Conservation (phyloP, 2,888 invertebrate genomes). For the Leptopilina syphax region DNA sequence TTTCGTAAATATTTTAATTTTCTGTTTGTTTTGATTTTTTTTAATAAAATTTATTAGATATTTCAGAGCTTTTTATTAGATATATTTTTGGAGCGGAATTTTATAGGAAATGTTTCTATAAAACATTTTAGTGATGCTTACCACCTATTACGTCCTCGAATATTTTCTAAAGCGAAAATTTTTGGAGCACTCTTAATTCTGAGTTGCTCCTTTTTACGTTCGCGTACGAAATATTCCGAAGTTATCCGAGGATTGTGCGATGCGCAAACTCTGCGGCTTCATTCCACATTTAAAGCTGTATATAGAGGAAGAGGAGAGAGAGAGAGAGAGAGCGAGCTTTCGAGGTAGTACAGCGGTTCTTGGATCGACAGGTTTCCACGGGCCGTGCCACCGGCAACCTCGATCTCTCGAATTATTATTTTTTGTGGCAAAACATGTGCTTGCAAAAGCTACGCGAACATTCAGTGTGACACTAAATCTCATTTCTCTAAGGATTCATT, state of each 20-base stretch:
- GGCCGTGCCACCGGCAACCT: conserved; percentile 63
- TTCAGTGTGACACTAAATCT: neutral
- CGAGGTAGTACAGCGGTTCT: conserved; percentile 61
- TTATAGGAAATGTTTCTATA: neutral
- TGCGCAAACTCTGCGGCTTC: conserved; percentile 45
- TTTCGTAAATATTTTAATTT: no score
- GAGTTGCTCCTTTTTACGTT: conserved; percentile 16
- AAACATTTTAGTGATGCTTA: conserved; percentile 10
- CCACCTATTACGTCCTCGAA: conserved; percentile 11
- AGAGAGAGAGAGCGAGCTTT: conserved; percentile 58
- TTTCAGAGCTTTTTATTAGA: no score
- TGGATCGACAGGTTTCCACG: conserved; percentile 66
- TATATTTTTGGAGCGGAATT: no score
- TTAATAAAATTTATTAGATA: no score
- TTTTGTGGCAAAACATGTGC: conserved; percentile 51
- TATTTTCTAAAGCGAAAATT: conserved; percentile 17
- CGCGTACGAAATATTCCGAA: conserved; percentile 13
- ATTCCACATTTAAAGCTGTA: conserved; percentile 27
- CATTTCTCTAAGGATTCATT: neutral
- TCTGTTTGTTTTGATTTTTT: no score
- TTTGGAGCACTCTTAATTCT: conserved; percentile 4
- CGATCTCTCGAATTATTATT: conserved; percentile 47
- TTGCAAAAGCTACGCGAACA: conserved; percentile 39
- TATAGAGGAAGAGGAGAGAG: no score
- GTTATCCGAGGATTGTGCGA: conserved; percentile 47